A percentile compares a stretch with the other conserved stretches of the same genome.
phyloP scores from a whole-genome alignment of 2,797 vertebrate genomes.

The Lateolabrax maculatus region DNA sequence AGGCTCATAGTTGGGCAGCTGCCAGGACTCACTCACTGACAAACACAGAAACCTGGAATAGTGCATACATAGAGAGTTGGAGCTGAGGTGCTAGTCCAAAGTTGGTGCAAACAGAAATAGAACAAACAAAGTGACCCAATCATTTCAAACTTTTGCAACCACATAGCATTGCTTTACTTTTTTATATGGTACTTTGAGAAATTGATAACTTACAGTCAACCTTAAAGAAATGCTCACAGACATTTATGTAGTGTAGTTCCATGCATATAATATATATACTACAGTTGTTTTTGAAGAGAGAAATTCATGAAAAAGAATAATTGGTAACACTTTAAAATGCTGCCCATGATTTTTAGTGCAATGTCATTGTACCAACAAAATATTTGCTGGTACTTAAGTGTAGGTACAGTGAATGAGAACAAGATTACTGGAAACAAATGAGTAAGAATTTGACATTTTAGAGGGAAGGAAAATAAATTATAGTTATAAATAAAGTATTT shows the following conservation, averaged over 20 bases:
- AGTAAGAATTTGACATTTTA: too few relatives aligned
- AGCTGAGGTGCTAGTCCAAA: slow-evolving; percentile 63
- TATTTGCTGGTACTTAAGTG: too few relatives aligned
- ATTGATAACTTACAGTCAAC: background rate
- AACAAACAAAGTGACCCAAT: slow-evolving; percentile 59
- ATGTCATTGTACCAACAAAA: too few relatives aligned
- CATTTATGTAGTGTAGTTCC: background rate
- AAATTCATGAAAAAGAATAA: background rate
- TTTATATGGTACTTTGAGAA: background rate
- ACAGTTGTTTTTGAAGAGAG: too few relatives aligned
- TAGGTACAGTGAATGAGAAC: too few relatives aligned
- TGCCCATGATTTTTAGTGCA: too few relatives aligned
- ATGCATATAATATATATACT: background rate
- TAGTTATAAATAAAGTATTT: too few relatives aligned
- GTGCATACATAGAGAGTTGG: slow-evolving; percentile 33
- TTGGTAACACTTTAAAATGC: too few relatives aligned
- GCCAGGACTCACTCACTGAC: slow-evolving; percentile 44
- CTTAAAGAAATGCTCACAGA: background rate
- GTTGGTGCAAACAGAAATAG: slow-evolving; percentile 66
- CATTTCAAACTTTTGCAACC: slow-evolving; percentile 13
- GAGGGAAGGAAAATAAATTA: too few relatives aligned
- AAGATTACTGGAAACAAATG: too few relatives aligned
- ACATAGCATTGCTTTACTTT: background rate
- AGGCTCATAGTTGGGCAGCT: slow-evolving; percentile 43
- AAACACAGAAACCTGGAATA: slow-evolving; percentile 69